A percentile compares a stretch with the other conserved stretches of the same genome.
phyloP scores from a whole-genome alignment of 2,797 vertebrate genomes.

The Hapalemur alaotrensis region DNA sequence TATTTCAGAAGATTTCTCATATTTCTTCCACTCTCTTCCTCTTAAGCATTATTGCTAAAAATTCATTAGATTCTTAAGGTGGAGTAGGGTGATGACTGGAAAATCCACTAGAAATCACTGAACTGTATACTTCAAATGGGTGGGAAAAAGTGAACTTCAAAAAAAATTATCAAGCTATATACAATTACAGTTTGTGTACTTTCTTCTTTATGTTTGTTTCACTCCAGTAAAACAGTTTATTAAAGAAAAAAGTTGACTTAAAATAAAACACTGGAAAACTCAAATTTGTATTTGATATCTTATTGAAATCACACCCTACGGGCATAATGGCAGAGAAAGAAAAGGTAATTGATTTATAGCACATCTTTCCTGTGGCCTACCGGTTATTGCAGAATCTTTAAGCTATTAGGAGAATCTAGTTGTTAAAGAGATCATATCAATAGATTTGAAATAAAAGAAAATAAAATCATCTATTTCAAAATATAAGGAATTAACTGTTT shows the following conservation, averaged over 20 bases:
- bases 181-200: rapidly evolving
- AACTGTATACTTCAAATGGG: neutral
- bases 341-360: neutral
- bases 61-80: neutral
- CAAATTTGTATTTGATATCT: neutral
- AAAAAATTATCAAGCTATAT: neutral
- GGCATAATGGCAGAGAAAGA: neutral
- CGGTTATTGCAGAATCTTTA: neutral
- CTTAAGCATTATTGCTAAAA: neutral
- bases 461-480: neutral
- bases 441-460: neutral
- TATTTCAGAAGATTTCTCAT: neutral
- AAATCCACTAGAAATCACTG: neutral
- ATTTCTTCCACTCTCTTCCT: neutral
- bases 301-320: neutral
- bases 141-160: neutral
- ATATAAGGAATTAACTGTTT: neutral
- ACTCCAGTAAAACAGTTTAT: neutral
- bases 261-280: neutral
- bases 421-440: neutral
- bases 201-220: neutral
- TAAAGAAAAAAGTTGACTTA: neutral
- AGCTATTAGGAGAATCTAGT: neutral
- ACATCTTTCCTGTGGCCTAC: too few species aligned
- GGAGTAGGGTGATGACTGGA: neutral